Conservation (phyloP, 37 sponge, comb jelly and placozoan genomes). For the Petrosia ficiformis region DNA sequence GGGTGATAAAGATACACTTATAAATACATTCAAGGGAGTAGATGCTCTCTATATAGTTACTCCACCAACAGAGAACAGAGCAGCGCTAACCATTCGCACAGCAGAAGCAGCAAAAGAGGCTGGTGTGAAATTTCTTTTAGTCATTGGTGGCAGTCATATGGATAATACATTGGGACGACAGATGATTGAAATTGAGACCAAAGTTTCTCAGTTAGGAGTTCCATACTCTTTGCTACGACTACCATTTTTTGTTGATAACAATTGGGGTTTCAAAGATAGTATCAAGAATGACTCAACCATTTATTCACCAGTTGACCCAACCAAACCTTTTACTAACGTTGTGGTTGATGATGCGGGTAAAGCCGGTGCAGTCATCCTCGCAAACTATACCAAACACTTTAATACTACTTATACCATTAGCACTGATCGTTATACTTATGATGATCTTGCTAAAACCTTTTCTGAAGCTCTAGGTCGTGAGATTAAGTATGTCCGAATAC, state of each 20-base stretch:
- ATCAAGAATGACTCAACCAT: slow-evolving; percentile 17
- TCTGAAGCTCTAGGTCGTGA: slow-evolving; percentile 40
- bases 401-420: slow-evolving; percentile 42
- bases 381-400: slow-evolving; percentile 17
- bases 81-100: slow-evolving; percentile 31
- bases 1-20: slow-evolving; percentile 35
- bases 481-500: slow-evolving; percentile 25
- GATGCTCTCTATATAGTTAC: slow-evolving; percentile 60
- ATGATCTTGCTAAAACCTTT: slow-evolving; percentile 30
- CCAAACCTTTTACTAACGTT: slow-evolving; percentile 20
- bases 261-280: slow-evolving; percentile 30
- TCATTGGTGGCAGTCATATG: slow-evolving; percentile 29
- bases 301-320: slow-evolving; percentile 37
- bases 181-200: slow-evolving; percentile 30
- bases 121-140: slow-evolving; percentile 47
- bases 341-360: slow-evolving; percentile 41
- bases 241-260: slow-evolving; percentile 47
- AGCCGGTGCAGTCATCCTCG: slow-evolving; percentile 46
- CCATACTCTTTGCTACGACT: slow-evolving; percentile 52
- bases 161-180: slow-evolving; percentile 40
- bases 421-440: slow-evolving; percentile 45
- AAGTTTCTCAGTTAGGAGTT: slow-evolving; percentile 37
- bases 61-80: slow-evolving; percentile 43
- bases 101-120: slow-evolving; percentile 55
- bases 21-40: slow-evolving; percentile 41